A percentile compares a stretch with the other conserved stretches of the same genome.
phyloP scores from a whole-genome alignment of 2,888 invertebrate species.

The Acanthosoma haemorrhoidale region DNA sequence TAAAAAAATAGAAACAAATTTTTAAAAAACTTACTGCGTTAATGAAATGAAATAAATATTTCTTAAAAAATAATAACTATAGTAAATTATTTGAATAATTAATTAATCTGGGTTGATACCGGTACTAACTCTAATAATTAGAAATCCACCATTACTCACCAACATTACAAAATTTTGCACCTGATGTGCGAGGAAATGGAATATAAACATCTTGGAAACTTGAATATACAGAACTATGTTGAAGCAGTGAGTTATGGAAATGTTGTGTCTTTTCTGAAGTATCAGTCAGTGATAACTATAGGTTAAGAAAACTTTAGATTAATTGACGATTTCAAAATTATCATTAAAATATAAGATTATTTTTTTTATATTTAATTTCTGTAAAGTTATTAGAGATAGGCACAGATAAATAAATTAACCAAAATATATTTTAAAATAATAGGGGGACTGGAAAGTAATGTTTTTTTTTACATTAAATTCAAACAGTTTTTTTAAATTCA shows the following conservation, averaged over 20 bases:
- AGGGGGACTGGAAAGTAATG: no score
- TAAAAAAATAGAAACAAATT: conserved; percentile 41
- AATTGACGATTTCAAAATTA: neutral
- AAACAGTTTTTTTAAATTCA: no score
- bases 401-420: no score
- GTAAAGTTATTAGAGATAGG: no score
- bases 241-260: conserved; percentile 37
- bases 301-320: neutral
- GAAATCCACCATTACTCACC: conserved; percentile 49
- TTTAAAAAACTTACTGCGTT: neutral
- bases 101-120: no score
- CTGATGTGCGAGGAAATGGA: conserved; percentile 90
- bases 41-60: neutral
- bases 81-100: neutral
- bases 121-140: neutral
- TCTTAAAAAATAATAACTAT: neutral
- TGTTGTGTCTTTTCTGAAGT: conserved; percentile 36
- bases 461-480: no score
- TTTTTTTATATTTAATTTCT: no score
- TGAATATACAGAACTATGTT: conserved; percentile 44
- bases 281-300: conserved; percentile 37
- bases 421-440: no score
- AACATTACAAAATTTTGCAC: conserved; percentile 85
- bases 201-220: conserved; percentile 68
- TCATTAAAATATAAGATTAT: no score